Evolutionary conservation across 2,888 invertebrate species (phyloP).

Genomic region (Leistus spinibarbis): DNA sequence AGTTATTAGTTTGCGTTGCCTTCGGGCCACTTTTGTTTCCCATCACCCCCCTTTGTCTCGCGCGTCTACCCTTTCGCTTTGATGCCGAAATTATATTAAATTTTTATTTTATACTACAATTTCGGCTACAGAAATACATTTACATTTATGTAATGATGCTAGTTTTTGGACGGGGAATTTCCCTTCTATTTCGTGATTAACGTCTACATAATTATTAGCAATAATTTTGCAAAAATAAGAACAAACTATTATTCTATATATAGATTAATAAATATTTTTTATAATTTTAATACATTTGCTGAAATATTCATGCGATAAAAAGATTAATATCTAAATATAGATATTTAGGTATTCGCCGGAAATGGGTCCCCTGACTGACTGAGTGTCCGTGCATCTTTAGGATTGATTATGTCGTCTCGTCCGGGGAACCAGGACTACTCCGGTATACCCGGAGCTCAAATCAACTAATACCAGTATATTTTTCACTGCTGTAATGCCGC

Average conservation of each 20-base stretch:
- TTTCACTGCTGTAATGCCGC: background rate
- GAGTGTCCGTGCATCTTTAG: background rate
- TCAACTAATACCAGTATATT: background rate
- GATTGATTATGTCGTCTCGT: constrained; percentile 2
- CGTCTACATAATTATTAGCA: too few relatives aligned
- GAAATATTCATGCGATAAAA: too few relatives aligned
- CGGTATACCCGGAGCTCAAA: background rate
- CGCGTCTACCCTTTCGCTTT: background rate
- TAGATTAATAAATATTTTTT: too few relatives aligned
- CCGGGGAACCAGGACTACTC: background rate
- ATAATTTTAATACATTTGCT: too few relatives aligned
- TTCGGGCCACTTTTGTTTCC: background rate
- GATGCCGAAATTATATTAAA: background rate
- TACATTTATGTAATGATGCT: too few relatives aligned
- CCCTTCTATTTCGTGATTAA: too few relatives aligned
- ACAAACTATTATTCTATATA: too few relatives aligned
- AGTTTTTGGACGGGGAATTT: too few relatives aligned
- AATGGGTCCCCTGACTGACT: background rate
- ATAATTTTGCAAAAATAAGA: too few relatives aligned
- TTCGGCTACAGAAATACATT: background rate
- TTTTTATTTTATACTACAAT: background rate
- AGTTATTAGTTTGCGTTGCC: background rate
- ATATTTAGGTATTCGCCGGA: background rate
- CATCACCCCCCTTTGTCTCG: background rate
- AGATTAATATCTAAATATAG: background rate